These are phyloP conservation scores for Nycticryphes semicollaris DNA, from an alignment of 2,113 vertebrate species.

Conservation along the genomic window DNA sequence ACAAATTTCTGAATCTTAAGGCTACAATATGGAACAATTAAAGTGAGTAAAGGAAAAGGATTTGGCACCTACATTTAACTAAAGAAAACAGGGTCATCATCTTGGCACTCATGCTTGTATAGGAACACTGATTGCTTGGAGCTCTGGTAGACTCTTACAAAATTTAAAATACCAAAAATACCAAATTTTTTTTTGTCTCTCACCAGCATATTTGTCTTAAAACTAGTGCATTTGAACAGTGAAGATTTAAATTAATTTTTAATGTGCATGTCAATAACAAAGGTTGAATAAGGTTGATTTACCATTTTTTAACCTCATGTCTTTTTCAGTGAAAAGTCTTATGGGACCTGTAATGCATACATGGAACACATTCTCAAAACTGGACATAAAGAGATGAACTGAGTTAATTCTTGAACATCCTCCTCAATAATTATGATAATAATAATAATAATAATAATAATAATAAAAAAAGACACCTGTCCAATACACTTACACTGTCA, in stretches of 20 bases:
- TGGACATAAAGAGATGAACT: not conserved
- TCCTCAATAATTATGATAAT: not conserved
- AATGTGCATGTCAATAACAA: not conserved
- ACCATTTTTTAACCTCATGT: not conserved
- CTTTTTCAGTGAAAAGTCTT: not conserved
- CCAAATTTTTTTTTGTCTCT: not conserved
- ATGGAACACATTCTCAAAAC: not conserved
- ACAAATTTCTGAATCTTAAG: not conserved
- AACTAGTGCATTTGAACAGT: not conserved
- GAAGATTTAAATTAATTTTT: not conserved
- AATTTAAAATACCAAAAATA: not conserved
- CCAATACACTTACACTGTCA: not conserved
- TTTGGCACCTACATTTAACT: not conserved
- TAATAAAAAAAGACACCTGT: not conserved
- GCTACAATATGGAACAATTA: not conserved
- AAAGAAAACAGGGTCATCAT: not conserved
- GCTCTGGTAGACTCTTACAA: not conserved
- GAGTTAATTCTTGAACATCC: not conserved
- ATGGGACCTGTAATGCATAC: not conserved
- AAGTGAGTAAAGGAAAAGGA: not conserved
- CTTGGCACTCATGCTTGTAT: not conserved
- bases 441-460: not conserved
- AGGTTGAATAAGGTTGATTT: not conserved
- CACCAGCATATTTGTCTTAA: not conserved
- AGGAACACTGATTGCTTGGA: not conserved